phyloP scores from a whole-genome alignment of 2,797 vertebrate species.

The Pseudomugil gertrudae region DNA sequence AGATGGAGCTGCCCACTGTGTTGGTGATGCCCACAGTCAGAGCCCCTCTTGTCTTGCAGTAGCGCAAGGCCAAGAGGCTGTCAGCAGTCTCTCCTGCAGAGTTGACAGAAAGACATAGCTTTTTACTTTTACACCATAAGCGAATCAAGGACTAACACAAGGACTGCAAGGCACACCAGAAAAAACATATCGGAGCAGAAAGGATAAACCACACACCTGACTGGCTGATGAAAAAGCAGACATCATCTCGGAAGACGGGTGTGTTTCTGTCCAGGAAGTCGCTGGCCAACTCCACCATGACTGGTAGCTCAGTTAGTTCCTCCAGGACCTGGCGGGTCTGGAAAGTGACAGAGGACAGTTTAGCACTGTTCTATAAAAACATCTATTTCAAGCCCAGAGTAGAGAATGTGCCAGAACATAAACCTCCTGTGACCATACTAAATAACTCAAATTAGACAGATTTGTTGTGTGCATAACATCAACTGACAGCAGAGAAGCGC shows the following conservation, averaged over 20 bases:
- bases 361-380: constrained; percentile 31
- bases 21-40: constrained; percentile 96
- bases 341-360: constrained; percentile 31
- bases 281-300: constrained; percentile 98
- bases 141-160: constrained; percentile 10
- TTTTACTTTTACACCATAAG: constrained; percentile 11
- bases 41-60: constrained; percentile 95
- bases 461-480: background rate
- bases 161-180: constrained; percentile 1
- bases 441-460: constrained; percentile 3
- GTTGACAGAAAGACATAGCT: constrained; percentile 28
- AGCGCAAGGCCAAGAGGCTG: constrained; percentile 92
- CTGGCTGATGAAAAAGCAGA: constrained; percentile 99
- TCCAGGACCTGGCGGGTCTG: constrained; percentile 97
- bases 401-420: constrained; percentile 7
- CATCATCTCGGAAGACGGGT: constrained; percentile 95
- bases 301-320: constrained; percentile 95
- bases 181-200: constrained; percentile 2
- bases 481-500: background rate
- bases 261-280: constrained; percentile 99
- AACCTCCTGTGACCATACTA: constrained; percentile 27
- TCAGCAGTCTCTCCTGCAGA: constrained; percentile 94
- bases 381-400: constrained; percentile 8
- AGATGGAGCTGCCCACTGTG: constrained; percentile 97
- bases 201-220: constrained; percentile 84